phyloP scores from a whole-genome alignment of 2,113 vertebrate genomes.

The Xenotilapia leptura region DNA sequence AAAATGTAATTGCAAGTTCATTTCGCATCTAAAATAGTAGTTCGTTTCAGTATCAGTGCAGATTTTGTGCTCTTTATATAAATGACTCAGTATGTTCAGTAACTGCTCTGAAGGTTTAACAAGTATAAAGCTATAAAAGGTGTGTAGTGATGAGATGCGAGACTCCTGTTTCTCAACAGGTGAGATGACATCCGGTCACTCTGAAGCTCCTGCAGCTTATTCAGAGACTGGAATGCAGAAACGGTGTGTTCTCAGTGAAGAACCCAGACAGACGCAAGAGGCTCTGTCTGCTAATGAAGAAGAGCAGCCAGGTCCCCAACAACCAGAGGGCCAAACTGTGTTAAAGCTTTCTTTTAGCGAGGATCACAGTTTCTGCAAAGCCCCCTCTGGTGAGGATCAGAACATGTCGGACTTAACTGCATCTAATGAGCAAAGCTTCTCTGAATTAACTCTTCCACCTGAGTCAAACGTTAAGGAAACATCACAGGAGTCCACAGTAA shows the following conservation, averaged over 20 bases:
- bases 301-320: background rate
- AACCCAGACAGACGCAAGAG: background rate
- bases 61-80: background rate
- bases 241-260: background rate
- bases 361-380: background rate
- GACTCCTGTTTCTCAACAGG: slow-evolving; percentile 20
- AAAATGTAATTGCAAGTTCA: background rate
- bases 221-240: background rate
- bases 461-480: background rate
- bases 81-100: background rate
- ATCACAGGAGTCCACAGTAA: background rate
- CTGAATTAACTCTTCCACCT: background rate
- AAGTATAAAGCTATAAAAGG: rapidly evolving
- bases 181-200: background rate
- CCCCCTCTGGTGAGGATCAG: background rate
- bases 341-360: slow-evolving; percentile 22
- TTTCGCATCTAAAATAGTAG: background rate
- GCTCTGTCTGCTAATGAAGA: background rate
- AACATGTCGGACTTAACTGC: background rate
- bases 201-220: background rate
- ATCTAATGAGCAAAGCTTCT: background rate
- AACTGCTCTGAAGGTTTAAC: background rate
- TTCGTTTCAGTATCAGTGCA: rapidly evolving
- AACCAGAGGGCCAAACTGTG: background rate
- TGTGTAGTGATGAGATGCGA: background rate